Conservation (phyloP, 2,113 vertebrate genomes). For the Sporophila hypoxantha region DNA sequence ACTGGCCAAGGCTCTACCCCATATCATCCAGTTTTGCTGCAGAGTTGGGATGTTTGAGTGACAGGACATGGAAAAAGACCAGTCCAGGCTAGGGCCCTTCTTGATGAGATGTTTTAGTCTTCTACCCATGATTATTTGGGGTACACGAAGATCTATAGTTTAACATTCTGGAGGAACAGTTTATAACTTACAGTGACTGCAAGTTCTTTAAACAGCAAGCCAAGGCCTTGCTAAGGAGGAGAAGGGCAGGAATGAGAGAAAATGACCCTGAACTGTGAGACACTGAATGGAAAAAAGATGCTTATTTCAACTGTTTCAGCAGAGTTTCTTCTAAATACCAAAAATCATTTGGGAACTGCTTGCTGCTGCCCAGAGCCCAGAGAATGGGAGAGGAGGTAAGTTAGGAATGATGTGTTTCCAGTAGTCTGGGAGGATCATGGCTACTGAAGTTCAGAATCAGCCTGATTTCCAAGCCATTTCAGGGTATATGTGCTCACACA, state of each 20-base stretch:
- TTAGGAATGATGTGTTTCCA: not conserved
- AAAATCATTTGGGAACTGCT: not conserved
- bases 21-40: not conserved
- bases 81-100: not conserved
- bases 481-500: accelerated
- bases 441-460: not conserved
- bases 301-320: not conserved
- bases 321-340: not conserved
- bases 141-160: conserved; percentile 3
- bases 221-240: conserved; percentile 31
- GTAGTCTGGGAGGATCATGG: not conserved
- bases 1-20: not conserved
- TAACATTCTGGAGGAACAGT: conserved; percentile 2
- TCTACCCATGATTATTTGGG: not conserved
- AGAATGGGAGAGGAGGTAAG: not conserved
- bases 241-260: not conserved
- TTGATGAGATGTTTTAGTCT: not conserved
- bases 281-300: not conserved
- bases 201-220: conserved; percentile 46
- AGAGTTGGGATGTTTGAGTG: not conserved
- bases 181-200: not conserved
- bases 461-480: not conserved
- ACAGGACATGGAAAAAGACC: not conserved
- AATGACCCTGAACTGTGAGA: conserved; percentile 21
- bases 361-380: not conserved